These are phyloP conservation scores for Emmelina monodactyla DNA, from an alignment of 2,888 invertebrate genomes.

Conservation along the genomic window DNA sequence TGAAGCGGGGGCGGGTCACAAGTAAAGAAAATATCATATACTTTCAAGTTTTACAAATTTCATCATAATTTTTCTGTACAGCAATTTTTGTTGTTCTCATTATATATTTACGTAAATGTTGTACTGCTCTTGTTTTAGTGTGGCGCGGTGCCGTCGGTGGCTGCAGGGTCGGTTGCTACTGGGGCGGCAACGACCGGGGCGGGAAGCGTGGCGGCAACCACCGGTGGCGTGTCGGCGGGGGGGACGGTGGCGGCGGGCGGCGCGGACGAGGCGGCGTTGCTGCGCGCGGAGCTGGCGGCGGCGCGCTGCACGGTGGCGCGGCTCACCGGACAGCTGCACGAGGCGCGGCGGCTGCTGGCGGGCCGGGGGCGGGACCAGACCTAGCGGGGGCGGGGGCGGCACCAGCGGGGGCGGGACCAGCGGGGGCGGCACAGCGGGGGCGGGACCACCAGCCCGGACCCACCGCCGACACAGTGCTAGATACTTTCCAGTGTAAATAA, in stretches of 20 bases:
- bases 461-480: no score
- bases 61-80: no score
- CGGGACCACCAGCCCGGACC: no score
- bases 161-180: conserved; percentile 4
- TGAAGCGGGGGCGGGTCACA: no score
- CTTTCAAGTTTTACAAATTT: no score
- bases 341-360: conserved; percentile 15
- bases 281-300: conserved; percentile 26
- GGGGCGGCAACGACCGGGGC: not conserved
- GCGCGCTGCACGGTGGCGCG: conserved; percentile 24
- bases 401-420: not conserved
- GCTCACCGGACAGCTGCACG: conserved; percentile 19
- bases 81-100: no score
- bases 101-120: no score
- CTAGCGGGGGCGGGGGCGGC: not conserved
- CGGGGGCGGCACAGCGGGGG: no score
- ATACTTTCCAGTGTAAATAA: no score
- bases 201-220: not conserved
- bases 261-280: conserved; percentile 13
- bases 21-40: no score
- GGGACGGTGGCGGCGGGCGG: conserved; percentile 5
- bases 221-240: conserved; percentile 1
- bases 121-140: no score
- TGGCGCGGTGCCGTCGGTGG: no score
- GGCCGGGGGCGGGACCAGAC: not conserved